Base-by-base conservation (phyloP, 2,888 invertebrate genomes). In the Athetis lepigone region DNA sequence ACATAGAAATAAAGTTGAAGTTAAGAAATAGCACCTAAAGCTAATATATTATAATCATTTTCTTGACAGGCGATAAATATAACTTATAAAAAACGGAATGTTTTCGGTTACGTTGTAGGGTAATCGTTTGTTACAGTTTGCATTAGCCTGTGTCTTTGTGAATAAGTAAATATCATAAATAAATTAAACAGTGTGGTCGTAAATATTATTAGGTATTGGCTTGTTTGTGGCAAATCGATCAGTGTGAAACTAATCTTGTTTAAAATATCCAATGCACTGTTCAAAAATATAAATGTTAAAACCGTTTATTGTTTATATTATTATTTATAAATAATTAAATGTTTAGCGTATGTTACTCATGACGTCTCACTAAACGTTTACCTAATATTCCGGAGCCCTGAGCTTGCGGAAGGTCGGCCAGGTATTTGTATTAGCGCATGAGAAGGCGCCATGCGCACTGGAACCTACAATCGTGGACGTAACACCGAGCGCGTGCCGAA, bases 281-380 rank as follows among this genome's bases (percentile, higher is more conserved):
- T 64, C 47, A 43, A 51, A n/a, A 57, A 49, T 54, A 50, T 57
- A 56, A 70, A 66, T 69, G 62, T 76, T 66, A 67, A 49, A 52
- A 59, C 54, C 58, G 29, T 52, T 36, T 65, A 60, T 60, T 62
- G 75, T 62, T 55, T 60, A 36, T 68, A 47, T 60, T 69, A 64
- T 73, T 59, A 73, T 60, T 70, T 73, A 73, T 40, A 66, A 57
- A 65, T 40, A 49, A 40, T 25, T 0, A 40, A 54, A 45, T 51
- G 59, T 55, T 40, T 39, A 47, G 46, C 39, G 45, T 56, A 49
- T 40, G 27, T 51, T 73, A 46, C 37, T 50, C 18, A 19, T 50
- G 50, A 66, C 36, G 19, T 37, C 59, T 55, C 46, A 37, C 45
- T 43, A 25, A 58, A 42, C 37, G 7, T 55, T 42, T 49, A 33